A percentile compares a stretch with the other conserved stretches of the same genome.
Evolutionary conservation across 2,797 vertebrate species (phyloP).

Genomic region (Pseudochirops corinnae): DNA sequence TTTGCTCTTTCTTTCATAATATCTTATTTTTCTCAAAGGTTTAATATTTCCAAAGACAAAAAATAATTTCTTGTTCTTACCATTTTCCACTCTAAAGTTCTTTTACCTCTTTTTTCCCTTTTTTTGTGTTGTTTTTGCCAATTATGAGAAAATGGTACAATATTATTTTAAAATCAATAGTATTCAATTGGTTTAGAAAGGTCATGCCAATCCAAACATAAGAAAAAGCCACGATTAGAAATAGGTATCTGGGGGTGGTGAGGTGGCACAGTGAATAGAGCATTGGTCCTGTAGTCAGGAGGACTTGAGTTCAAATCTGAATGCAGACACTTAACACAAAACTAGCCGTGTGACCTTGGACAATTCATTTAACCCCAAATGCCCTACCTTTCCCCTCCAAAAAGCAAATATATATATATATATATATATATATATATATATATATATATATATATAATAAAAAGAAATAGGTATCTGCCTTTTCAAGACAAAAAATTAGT

Average conservation of each 20-base stretch:
- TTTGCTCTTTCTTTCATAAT: background rate
- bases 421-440: no score
- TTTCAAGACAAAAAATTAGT: constrained; percentile 63
- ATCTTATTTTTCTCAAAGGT: background rate
- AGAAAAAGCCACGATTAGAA: constrained; percentile 65
- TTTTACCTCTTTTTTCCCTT: background rate
- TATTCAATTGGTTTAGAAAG: constrained; percentile 71
- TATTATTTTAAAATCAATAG: constrained; percentile 73
- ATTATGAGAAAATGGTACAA: constrained; percentile 57
- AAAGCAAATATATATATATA: no score
- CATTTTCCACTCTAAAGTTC: background rate
- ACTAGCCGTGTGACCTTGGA: no score
- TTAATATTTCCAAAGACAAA: background rate
- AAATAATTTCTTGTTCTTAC: background rate
- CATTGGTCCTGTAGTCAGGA: no score
- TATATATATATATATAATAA: no score
- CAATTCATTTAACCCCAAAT: no score
- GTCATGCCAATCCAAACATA: constrained; percentile 66
- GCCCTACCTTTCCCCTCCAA: no score
- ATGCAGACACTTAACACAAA: no score
- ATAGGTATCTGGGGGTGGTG: constrained; percentile 35
- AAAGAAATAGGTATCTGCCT: constrained; percentile 58
- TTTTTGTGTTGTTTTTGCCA: constrained; percentile 29
- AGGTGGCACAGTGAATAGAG: no score
- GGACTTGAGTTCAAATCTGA: no score